These are phyloP conservation scores for Molossus alvarezi DNA, from an alignment of 2,797 vertebrate genomes.

Conservation along the genomic window DNA sequence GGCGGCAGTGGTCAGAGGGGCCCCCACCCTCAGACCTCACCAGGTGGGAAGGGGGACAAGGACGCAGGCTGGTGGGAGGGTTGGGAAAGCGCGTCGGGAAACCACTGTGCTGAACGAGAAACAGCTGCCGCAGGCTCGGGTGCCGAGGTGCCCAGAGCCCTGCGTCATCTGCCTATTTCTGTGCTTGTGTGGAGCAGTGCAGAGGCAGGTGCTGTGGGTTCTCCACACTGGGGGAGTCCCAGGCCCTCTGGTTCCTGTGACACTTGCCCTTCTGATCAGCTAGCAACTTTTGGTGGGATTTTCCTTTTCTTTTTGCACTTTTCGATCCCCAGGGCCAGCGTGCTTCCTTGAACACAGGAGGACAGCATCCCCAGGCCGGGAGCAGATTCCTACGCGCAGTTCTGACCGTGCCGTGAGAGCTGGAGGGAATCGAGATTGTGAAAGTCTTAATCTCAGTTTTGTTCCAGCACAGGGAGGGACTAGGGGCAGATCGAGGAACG, in stretches of 20 bases:
- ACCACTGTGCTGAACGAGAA: too few relatives aligned
- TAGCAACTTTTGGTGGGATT: neutral
- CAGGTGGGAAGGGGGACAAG: neutral
- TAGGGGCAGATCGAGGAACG: neutral
- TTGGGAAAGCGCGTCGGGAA: neutral
- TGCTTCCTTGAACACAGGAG: neutral
- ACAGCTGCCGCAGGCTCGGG: neutral
- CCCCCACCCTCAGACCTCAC: neutral
- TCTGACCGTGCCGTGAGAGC: neutral
- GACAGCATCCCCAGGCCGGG: neutral
- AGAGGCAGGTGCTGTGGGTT: accelerated
- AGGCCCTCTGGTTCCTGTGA: accelerated
- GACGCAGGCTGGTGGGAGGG: accelerated
- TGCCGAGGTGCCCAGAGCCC: neutral
- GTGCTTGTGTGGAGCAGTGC: neutral
- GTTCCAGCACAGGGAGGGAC: neutral
- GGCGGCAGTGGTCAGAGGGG: neutral
- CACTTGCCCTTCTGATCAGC: neutral
- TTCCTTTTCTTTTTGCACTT: neutral
- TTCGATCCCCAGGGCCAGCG: neutral
- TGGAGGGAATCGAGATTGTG: neutral
- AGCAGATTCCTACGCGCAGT: neutral
- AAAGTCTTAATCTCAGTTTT: neutral
- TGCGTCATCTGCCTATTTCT: neutral
- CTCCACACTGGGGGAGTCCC: neutral